Conservation (phyloP, 2,113 vertebrate genomes). For the Colinus virginianus region DNA sequence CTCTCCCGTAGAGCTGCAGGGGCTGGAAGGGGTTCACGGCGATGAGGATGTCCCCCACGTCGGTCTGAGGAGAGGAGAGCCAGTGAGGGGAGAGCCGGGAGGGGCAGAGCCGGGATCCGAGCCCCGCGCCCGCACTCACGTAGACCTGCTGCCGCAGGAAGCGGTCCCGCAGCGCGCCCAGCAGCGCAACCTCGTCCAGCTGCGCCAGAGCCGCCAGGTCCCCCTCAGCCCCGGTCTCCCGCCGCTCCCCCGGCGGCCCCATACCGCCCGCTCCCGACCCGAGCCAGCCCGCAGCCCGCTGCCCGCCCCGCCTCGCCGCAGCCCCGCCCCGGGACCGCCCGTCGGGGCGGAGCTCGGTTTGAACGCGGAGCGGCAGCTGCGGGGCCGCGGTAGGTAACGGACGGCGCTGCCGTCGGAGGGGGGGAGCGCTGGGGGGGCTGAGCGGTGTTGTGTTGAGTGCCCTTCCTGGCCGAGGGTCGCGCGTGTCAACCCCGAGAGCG, state of each 20-base stretch:
- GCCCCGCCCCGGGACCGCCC: neutral
- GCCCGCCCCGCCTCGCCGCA: too few relatives aligned
- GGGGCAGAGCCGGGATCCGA: neutral
- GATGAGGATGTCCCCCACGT: conserved; percentile 77
- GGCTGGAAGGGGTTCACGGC: conserved; percentile 79
- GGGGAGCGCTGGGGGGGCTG: too few relatives aligned
- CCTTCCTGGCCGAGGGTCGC: too few relatives aligned
- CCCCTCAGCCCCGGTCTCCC: neutral
- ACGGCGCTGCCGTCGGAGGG: neutral
- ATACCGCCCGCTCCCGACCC: neutral
- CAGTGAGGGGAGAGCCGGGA: neutral
- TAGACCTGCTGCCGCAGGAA: conserved; percentile 66
- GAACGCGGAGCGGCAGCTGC: neutral
- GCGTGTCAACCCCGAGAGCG: too few relatives aligned
- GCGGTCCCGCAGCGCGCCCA: conserved; percentile 58
- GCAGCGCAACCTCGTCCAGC: conserved; percentile 69
- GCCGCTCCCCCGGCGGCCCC: neutral
- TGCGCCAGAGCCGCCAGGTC: conserved; percentile 71
- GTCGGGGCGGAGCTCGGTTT: neutral
- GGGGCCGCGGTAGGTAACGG: neutral
- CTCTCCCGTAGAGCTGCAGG: conserved; percentile 71
- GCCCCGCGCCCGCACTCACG: conserved; percentile 48
- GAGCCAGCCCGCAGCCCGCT: too few relatives aligned
- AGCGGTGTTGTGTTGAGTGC: too few relatives aligned
- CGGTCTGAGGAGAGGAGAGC: conserved; percentile 59